Evolutionary conservation across 2,888 invertebrate species (phyloP).

Genomic region (Yponomeuta sedellus): DNA sequence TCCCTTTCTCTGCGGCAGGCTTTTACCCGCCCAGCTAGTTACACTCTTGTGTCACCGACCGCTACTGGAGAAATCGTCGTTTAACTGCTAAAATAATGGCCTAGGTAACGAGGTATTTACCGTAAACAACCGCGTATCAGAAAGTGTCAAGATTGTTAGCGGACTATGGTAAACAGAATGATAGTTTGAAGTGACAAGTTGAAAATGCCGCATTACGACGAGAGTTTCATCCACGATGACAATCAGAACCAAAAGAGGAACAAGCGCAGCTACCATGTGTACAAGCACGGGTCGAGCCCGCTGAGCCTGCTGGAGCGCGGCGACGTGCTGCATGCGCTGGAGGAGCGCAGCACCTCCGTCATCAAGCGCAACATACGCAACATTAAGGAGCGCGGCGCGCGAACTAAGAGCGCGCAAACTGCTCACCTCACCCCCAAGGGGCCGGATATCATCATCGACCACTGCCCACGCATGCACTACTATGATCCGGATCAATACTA

Average conservation of each 20-base stretch:
- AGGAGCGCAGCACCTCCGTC: slow-evolving; percentile 57
- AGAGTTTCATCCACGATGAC: slow-evolving; percentile 69
- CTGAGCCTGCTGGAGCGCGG: slow-evolving; percentile 47
- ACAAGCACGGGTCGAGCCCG: slow-evolving; percentile 62
- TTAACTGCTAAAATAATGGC: slow-evolving; percentile 1
- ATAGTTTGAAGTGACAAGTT: neutral
- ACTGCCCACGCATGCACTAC: slow-evolving; percentile 56
- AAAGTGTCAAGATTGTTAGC: neutral
- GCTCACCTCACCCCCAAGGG: slow-evolving; percentile 36
- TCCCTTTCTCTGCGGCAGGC: slow-evolving; percentile 46
- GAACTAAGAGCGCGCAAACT: slow-evolving; percentile 42
- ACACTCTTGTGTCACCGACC: slow-evolving; percentile 11
- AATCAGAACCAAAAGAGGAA: slow-evolving; percentile 67
- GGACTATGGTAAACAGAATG: neutral
- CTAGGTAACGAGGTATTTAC: neutral
- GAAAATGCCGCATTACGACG: slow-evolving; percentile 72
- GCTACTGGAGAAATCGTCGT: slow-evolving; percentile 12
- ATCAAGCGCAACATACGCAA: slow-evolving; percentile 65
- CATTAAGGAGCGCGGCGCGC: slow-evolving; percentile 55
- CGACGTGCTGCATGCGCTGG: slow-evolving; percentile 52
- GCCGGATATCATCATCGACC: slow-evolving; percentile 57
- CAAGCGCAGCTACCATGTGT: slow-evolving; percentile 70
- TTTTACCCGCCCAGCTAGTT: slow-evolving; percentile 29
- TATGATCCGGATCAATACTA: slow-evolving; percentile 57
- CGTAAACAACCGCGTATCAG: neutral